phyloP scores from a whole-genome alignment of 2,888 invertebrate species.

The Eupithecia pulchellata region DNA sequence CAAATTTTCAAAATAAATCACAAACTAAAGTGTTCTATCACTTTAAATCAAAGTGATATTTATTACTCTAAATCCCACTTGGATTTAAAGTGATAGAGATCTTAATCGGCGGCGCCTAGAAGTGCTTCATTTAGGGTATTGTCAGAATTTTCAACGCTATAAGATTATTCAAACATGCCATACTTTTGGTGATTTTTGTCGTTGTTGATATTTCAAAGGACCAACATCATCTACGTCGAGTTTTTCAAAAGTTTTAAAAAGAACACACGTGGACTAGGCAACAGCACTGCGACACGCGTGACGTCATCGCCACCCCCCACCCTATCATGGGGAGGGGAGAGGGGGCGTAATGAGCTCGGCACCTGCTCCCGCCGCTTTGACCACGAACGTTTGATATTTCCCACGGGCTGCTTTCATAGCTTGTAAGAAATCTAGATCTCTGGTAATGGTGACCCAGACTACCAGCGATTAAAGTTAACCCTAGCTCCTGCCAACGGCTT shows the following conservation, averaged over 20 bases:
- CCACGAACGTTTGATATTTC: constrained; percentile 52
- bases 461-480: background rate
- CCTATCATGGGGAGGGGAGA: constrained; percentile 20
- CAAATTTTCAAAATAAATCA: too few relatives aligned
- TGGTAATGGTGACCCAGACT: background rate
- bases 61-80: too few relatives aligned
- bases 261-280: constrained; percentile 40
- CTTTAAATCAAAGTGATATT: too few relatives aligned
- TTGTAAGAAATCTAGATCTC: constrained; percentile 19
- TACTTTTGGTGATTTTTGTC: background rate
- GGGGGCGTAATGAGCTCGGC: constrained; percentile 53
- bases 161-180: background rate
- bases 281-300: constrained; percentile 71
- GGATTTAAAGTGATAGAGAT: too few relatives aligned
- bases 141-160: background rate
- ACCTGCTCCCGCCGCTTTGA: constrained; percentile 50
- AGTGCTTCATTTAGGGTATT: background rate
- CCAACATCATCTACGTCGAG: background rate
- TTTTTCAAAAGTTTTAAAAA: constrained; percentile 5
- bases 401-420: constrained; percentile 38
- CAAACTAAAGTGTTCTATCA: too few relatives aligned
- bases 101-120: too few relatives aligned
- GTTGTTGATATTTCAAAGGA: background rate
- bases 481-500: background rate
- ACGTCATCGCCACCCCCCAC: constrained; percentile 56